Evolutionary conservation across 2,113 vertebrate genomes (phyloP), one percentile per base, ranked within the genome.

Genomic region (Falco punctatus): DNA sequence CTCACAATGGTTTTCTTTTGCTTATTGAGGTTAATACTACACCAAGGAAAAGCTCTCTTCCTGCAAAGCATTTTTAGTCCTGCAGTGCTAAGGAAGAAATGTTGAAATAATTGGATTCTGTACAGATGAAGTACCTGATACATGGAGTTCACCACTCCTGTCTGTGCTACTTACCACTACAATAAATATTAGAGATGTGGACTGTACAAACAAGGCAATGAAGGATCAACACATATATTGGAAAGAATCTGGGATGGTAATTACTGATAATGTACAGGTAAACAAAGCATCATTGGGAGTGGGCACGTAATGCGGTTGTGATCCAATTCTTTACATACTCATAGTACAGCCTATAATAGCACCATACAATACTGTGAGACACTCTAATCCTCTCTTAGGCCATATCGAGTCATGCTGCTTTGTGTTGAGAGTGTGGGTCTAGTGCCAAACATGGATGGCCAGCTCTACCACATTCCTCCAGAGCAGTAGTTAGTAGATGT

Each of bases 341-440:
- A 78, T 66, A 55, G 48, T 78, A 67, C 65, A 94, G 57, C 72
- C 83, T 78, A 26, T 94, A 96, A 93, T 93, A 81, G 94, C 5
- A 95, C 38, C 24, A 75, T 40, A 40, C 49, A 89, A 2, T 49
- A 55, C 46, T 67, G 51, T 40, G 54, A 93, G 30, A 73, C 21
- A 19, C 30, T 23, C 35, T 95, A 88, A 95, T 90, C 74, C 74
- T 26, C 42, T 94, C 72, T 85, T 52, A 54, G 69, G 70, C 61
- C 66, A 10, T 46, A 79, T 57, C 20, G 38, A 96, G 77, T 95
- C 86, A 92, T 30, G 15, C 9, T 78, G 21, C 19, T 83, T 70
- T 80, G 38, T 46, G 13, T 67, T 52, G 48, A 61, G 79, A 86
- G 32, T 0, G 1, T 69, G 52, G 33, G 49, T 79, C 23, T 71